phyloP scores from a whole-genome alignment of 2,888 invertebrate species.

The Cheilosia vulpina region DNA sequence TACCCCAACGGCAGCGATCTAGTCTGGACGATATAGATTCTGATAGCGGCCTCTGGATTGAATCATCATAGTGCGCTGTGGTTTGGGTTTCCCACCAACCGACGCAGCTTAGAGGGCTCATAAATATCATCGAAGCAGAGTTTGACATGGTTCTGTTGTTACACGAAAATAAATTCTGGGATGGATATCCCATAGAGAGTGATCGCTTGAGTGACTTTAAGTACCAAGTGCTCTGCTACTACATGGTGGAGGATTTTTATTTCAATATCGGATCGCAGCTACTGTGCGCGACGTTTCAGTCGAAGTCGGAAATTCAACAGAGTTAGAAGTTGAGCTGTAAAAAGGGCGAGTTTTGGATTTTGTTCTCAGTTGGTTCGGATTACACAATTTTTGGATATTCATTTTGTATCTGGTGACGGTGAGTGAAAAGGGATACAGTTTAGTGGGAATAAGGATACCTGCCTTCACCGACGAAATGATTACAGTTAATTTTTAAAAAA shows the following conservation, averaged over 20 bases:
- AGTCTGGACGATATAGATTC: constrained; percentile 56
- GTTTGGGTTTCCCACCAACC: constrained; percentile 15
- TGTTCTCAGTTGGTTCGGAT: constrained; percentile 18
- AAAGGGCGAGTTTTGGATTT: not conserved
- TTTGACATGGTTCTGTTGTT: constrained; percentile 72
- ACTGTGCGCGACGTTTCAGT: constrained; percentile 50
- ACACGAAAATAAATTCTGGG: constrained; percentile 67
- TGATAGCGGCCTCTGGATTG: constrained; percentile 46
- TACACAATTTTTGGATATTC: constrained; percentile 21
- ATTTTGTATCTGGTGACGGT: constrained; percentile 17
- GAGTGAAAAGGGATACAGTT: not conserved
- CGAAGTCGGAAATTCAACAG: constrained; percentile 44
- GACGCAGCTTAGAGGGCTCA: constrained; percentile 47
- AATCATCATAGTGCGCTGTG: constrained; percentile 37
- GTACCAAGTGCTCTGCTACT: constrained; percentile 13
- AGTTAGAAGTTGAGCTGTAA: constrained; percentile 30
- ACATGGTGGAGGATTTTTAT: constrained; percentile 27
- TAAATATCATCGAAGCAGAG: constrained; percentile 63
- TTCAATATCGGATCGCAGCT: constrained; percentile 46
- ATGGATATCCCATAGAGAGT: constrained; percentile 39
- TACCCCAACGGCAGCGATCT: constrained; percentile 32
- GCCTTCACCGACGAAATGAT: too few species aligned
- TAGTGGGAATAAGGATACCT: too few species aligned
- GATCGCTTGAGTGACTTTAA: constrained; percentile 73
- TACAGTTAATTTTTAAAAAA: too few species aligned